Percentiles rank a stretch among this genome's conserved stretches.
Conservation (phyloP, 2,797 vertebrate species). For the Intellagama lesueurii region DNA sequence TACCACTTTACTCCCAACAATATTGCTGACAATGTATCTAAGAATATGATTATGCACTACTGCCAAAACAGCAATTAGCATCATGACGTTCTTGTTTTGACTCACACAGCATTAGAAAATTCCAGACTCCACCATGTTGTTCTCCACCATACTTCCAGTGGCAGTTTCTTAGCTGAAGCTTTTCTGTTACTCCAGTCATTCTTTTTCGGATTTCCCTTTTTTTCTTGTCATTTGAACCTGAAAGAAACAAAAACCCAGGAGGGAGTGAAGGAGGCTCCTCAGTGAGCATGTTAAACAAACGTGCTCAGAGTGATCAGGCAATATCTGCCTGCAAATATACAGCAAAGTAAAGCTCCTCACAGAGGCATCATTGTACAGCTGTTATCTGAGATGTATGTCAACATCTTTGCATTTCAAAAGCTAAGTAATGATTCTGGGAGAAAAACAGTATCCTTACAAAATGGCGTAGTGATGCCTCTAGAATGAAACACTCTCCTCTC, state of each 20-base stretch:
- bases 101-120: slow-evolving; percentile 18
- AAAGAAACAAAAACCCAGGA: slow-evolving; percentile 47
- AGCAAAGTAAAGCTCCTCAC: slow-evolving; percentile 27
- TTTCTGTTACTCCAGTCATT: background rate
- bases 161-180: slow-evolving; percentile 20
- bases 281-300: slow-evolving; percentile 50
- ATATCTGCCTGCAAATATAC: slow-evolving; percentile 13
- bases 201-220: slow-evolving; percentile 32
- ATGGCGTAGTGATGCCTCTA: background rate
- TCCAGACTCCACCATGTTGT: slow-evolving; percentile 18
- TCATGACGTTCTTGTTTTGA: slow-evolving; percentile 17
- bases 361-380: slow-evolving; percentile 53
- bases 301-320: background rate
- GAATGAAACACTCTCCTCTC: background rate
- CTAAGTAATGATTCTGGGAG: slow-evolving; percentile 23
- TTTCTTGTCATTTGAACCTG: slow-evolving; percentile 50
- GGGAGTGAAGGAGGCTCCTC: slow-evolving; percentile 22
- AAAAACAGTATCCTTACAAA: background rate
- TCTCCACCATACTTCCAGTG: slow-evolving; percentile 22
- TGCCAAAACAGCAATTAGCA: slow-evolving; percentile 16
- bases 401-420: slow-evolving; percentile 19
- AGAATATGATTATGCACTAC: background rate
- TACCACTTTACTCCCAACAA: background rate
- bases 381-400: slow-evolving; percentile 59
- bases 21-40: background rate